A percentile compares a stretch with the other conserved stretches of the same genome.
Evolutionary conservation across 1,140 invertebrate genomes (phyloP).

Genomic region (Scaptomyza pallida): DNA sequence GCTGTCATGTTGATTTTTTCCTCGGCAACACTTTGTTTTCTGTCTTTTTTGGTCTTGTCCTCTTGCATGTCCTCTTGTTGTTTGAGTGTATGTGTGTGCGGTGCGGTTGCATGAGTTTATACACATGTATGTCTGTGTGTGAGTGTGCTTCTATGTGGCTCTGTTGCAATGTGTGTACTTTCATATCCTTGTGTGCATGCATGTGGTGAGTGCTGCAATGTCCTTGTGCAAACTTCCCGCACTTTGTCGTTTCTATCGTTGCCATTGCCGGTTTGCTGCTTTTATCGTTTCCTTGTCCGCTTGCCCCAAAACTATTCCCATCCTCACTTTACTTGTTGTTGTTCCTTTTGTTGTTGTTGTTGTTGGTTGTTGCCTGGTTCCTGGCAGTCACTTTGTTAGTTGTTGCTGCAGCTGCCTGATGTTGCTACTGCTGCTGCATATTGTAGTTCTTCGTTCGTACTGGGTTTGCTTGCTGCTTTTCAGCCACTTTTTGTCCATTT

Average conservation of each 20-base stretch:
- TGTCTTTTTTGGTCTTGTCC: conserved; percentile 19
- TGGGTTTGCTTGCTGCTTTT: conserved; percentile 44
- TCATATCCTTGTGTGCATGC: conserved; percentile 80
- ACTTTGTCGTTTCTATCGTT: conserved; percentile 66
- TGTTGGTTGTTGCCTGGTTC: not conserved
- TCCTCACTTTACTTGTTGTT: conserved; percentile 2
- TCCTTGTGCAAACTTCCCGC: conserved; percentile 80
- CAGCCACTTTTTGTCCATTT: conserved; percentile 31
- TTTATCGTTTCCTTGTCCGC: conserved; percentile 60
- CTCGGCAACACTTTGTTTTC: conserved; percentile 46
- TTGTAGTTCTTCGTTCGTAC: conserved; percentile 23
- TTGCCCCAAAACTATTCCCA: not conserved
- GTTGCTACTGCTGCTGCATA: conserved; percentile 44
- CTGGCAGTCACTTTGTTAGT: conserved; percentile 22
- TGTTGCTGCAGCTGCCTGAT: conserved; percentile 38
- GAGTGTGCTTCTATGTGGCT: conserved; percentile 27
- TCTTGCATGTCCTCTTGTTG: conserved; percentile 54
- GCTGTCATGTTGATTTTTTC: conserved; percentile 74
- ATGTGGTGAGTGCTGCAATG: conserved; percentile 79
- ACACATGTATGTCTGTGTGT: conserved; percentile 17
- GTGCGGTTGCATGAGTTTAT: conserved; percentile 12
- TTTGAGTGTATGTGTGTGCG: conserved; percentile 42
- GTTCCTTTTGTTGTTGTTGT: conserved; percentile 14
- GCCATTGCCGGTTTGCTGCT: conserved; percentile 46
- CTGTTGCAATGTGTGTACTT: conserved; percentile 37